Conservation (phyloP, 53 echinoderm and acorn worm species). For the Luidia sarsii region DNA sequence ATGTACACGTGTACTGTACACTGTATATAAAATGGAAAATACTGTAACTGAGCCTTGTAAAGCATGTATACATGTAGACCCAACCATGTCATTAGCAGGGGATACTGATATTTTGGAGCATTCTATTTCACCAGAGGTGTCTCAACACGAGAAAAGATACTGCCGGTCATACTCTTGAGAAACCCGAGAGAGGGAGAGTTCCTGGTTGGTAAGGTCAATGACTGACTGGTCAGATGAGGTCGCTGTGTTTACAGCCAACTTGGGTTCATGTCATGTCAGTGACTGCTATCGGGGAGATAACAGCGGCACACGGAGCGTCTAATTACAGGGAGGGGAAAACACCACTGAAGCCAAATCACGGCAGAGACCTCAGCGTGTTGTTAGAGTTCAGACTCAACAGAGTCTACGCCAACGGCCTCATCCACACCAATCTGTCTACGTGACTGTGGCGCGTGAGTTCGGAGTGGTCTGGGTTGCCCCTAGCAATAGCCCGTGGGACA, state of each 20-base stretch:
- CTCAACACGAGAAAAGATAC: too few species aligned
- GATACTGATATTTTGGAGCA: slow-evolving; percentile 1
- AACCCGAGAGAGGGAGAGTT: too few species aligned
- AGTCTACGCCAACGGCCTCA: too few species aligned
- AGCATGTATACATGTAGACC: not conserved
- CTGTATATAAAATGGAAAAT: not conserved
- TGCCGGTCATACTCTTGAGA: too few species aligned
- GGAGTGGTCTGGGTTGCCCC: too few species aligned
- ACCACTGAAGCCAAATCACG: not conserved
- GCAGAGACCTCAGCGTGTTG: too few species aligned
- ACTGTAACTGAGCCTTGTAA: not conserved
- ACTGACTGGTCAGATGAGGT: not conserved
- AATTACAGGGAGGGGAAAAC: not conserved
- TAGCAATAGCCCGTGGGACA: too few species aligned
- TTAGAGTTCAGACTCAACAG: too few species aligned
- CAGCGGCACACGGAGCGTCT: slow-evolving; percentile 7
- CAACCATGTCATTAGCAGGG: too few species aligned
- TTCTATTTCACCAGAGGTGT: not conserved
- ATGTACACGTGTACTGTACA: not conserved
- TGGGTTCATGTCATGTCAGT: slow-evolving; percentile 25
- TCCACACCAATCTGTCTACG: too few species aligned
- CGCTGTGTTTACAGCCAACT: not conserved
- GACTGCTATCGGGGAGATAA: slow-evolving; percentile 1
- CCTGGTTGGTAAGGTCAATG: slow-evolving; percentile 27
- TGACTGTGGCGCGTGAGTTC: too few species aligned